Evolutionary conservation across 2,888 invertebrate genomes (phyloP).

Genomic region (Acanthosepion lycidas): DNA sequence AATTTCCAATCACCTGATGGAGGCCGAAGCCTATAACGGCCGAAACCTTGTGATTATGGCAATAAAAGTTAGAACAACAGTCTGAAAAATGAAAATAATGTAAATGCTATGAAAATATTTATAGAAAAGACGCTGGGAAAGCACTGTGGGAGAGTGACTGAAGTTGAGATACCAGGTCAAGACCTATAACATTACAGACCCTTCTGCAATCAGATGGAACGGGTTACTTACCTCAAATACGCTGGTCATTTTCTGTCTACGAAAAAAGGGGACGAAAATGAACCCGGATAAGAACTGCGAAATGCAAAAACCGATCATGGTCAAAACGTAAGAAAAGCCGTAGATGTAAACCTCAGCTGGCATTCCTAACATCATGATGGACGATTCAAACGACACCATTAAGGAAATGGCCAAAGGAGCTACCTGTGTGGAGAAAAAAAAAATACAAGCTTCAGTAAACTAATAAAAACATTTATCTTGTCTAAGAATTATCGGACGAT

Average conservation of each 20-base stretch:
- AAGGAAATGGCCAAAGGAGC: conserved; percentile 63
- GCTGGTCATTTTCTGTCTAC: conserved; percentile 62
- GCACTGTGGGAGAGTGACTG: too few species aligned
- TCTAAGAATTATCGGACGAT: too few species aligned
- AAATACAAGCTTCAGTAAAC: neutral
- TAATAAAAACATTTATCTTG: neutral
- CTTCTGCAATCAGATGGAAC: neutral
- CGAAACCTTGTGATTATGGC: too few species aligned
- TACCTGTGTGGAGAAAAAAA: conserved; percentile 48
- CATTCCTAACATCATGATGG: conserved; percentile 65
- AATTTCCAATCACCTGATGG: too few species aligned
- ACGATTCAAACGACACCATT: conserved; percentile 66
- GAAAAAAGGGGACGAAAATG: conserved; percentile 59
- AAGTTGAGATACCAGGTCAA: too few species aligned
- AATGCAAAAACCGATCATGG: conserved; percentile 56
- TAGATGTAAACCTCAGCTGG: conserved; percentile 65
- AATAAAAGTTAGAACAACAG: too few species aligned
- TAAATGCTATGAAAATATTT: too few species aligned
- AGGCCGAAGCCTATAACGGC: too few species aligned
- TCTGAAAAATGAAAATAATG: too few species aligned
- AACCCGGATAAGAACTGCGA: conserved; percentile 57
- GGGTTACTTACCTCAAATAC: conserved; percentile 60
- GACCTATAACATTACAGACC: too few species aligned
- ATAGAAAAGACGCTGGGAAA: too few species aligned
- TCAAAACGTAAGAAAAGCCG: conserved; percentile 58